Percentiles rank a stretch among this genome's conserved stretches.
phyloP scores from a whole-genome alignment of 2,113 vertebrate species.

The Melanocharis versteri region DNA sequence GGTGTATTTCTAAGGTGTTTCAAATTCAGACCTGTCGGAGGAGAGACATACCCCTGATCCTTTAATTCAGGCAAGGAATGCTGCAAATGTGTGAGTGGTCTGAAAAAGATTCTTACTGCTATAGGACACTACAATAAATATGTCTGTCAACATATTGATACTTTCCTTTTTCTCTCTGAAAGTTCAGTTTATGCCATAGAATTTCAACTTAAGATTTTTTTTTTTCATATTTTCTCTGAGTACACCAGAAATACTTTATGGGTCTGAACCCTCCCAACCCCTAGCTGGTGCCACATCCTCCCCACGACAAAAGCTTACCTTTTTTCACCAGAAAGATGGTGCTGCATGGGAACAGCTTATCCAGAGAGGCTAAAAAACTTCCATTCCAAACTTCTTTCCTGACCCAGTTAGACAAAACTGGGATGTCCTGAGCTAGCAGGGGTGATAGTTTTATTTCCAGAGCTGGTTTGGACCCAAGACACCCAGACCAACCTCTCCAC shows the following conservation, averaged over 20 bases:
- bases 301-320: neutral
- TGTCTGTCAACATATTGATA: neutral
- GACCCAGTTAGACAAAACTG: neutral
- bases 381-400: neutral
- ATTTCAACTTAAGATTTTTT: neutral
- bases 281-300: neutral
- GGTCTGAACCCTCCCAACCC: neutral
- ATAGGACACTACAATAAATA: neutral
- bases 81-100: neutral
- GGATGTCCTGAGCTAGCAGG: neutral
- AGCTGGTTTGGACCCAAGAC: rapidly evolving
- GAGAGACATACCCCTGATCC: neutral
- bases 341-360: neutral
- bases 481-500: neutral
- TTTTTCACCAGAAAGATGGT: neutral
- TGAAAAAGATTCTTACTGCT: neutral
- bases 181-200: neutral
- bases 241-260: neutral
- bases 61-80: neutral
- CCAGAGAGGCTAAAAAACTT: neutral
- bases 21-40: neutral
- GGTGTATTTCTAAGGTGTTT: neutral
- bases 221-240: neutral
- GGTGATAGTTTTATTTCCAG: neutral
- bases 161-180: neutral